phyloP scores from a whole-genome alignment of 2,797 vertebrate genomes.

The Holocentrus rufus region DNA sequence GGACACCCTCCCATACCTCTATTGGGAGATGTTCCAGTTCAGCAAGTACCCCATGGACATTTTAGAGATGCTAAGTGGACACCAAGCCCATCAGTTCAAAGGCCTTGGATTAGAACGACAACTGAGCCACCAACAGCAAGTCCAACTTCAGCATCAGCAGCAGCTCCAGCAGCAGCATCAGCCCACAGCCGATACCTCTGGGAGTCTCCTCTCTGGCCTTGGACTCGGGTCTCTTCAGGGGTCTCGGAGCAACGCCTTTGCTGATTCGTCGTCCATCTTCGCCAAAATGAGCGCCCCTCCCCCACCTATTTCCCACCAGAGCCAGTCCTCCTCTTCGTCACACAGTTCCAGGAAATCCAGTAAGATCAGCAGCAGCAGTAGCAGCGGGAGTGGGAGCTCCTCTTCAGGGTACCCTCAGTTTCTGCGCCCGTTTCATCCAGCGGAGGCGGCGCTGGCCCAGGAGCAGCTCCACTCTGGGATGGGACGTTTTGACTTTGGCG shows the following conservation, averaged over 20 bases:
- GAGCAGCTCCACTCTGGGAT: conserved; percentile 86
- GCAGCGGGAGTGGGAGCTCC: conserved; percentile 70
- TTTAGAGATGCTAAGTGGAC: conserved; percentile 87
- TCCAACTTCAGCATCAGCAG: conserved; percentile 86
- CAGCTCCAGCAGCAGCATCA: conserved; percentile 86
- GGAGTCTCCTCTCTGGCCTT: conserved; percentile 82
- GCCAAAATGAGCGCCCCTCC: conserved; percentile 85
- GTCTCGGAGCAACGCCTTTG: conserved; percentile 82
- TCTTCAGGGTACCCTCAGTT: conserved; percentile 85
- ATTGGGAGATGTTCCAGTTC: conserved; percentile 86
- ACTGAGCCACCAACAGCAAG: conserved; percentile 85
- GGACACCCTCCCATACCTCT: conserved; percentile 41
- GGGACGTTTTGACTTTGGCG: conserved; percentile 84
- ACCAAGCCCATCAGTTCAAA: conserved; percentile 88
- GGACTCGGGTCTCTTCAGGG: conserved; percentile 82
- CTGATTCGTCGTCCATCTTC: conserved; percentile 83
- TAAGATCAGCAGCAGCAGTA: conserved; percentile 79
- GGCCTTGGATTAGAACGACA: conserved; percentile 84
- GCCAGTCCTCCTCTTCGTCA: conserved; percentile 80
- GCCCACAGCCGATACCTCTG: conserved; percentile 78
- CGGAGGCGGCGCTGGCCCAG: conserved; percentile 84
- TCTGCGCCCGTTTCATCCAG: conserved; percentile 84
- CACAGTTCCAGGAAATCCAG: conserved; percentile 85
- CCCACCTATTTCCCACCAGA: conserved; percentile 81
- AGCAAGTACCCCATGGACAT: conserved; percentile 89